Conservation (phyloP, 1,140 invertebrate species). For the Colletes gigas region DNA sequence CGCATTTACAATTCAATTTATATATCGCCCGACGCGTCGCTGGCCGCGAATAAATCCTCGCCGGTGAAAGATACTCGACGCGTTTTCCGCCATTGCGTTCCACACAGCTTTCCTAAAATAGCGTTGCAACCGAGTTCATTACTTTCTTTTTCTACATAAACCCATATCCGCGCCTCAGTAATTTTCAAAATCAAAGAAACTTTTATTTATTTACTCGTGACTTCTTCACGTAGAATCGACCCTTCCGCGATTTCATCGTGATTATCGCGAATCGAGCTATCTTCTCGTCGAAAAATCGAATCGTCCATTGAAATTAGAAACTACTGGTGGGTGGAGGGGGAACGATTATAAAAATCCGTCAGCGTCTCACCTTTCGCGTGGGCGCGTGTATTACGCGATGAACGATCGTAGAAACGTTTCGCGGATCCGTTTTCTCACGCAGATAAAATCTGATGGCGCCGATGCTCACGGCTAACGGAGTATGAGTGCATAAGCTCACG, state of each 20-base stretch:
- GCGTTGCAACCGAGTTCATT: neutral
- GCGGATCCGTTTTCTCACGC: slow-evolving; percentile 43
- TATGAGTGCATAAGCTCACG: neutral
- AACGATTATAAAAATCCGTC: neutral
- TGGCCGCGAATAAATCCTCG: slow-evolving; percentile 25
- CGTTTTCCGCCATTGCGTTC: neutral
- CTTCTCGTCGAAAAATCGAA: no score
- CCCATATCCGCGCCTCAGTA: no score
- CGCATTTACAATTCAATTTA: slow-evolving; percentile 44
- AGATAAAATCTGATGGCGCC: slow-evolving; percentile 29
- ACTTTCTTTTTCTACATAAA: no score
- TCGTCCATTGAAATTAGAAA: neutral
- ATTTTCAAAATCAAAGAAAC: no score
- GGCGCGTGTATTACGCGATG: slow-evolving; percentile 5
- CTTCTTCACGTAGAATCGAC: no score
- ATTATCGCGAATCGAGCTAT: no score
- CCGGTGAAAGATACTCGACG: neutral
- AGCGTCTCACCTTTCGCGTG: slow-evolving; percentile 21
- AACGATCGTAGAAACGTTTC: slow-evolving; percentile 25
- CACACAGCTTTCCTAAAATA: slow-evolving; percentile 14
- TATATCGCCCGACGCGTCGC: slow-evolving; percentile 19
- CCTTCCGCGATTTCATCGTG: no score
- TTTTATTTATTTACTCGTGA: no score
- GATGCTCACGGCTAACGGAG: neutral
- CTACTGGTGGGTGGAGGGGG: neutral